Evolutionary conservation across 64 coral and sea anemone genomes (phyloP).

Genomic region (Acropora tenuis): DNA sequence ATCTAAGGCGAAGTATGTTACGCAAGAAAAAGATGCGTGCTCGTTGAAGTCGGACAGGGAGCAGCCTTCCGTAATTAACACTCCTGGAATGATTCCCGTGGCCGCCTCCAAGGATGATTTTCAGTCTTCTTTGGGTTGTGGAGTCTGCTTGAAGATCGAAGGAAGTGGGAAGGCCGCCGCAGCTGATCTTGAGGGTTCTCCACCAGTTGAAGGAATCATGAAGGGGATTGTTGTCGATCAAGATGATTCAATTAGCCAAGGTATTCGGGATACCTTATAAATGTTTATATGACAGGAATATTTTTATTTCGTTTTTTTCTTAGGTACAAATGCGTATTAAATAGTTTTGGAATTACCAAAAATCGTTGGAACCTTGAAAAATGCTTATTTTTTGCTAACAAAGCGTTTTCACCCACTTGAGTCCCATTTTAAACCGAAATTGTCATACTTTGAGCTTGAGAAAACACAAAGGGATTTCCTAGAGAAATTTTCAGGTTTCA

Average conservation of each 20-base stretch:
- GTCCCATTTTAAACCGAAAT: too few species aligned
- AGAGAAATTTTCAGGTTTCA: too few species aligned
- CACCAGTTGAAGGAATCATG: conserved; percentile 22
- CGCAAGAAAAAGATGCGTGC: conserved; percentile 54
- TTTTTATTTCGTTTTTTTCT: too few species aligned
- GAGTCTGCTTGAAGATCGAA: conserved; percentile 52
- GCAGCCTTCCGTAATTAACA: conserved; percentile 22
- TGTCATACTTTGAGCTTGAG: too few species aligned
- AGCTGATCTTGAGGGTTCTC: conserved; percentile 7
- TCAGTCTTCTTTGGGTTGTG: conserved; percentile 71
- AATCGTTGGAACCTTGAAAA: too few species aligned
- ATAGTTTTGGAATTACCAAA: too few species aligned
- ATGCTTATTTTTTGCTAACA: too few species aligned
- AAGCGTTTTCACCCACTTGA: too few species aligned
- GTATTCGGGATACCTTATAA: neutral
- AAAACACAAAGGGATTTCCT: too few species aligned
- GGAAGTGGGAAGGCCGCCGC: conserved; percentile 45
- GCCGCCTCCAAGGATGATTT: conserved; percentile 47
- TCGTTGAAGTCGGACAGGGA: conserved; percentile 39
- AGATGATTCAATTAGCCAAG: conserved; percentile 35
- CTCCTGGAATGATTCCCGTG: conserved; percentile 20
- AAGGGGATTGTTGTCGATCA: conserved; percentile 37
- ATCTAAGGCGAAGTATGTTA: conserved; percentile 70
- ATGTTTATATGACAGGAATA: too few species aligned
- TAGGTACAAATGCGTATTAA: too few species aligned